Evolutionary conservation across 2,113 vertebrate genomes (phyloP), one percentile per base, ranked within the genome.

Genomic region (Dermatemys mawii): DNA sequence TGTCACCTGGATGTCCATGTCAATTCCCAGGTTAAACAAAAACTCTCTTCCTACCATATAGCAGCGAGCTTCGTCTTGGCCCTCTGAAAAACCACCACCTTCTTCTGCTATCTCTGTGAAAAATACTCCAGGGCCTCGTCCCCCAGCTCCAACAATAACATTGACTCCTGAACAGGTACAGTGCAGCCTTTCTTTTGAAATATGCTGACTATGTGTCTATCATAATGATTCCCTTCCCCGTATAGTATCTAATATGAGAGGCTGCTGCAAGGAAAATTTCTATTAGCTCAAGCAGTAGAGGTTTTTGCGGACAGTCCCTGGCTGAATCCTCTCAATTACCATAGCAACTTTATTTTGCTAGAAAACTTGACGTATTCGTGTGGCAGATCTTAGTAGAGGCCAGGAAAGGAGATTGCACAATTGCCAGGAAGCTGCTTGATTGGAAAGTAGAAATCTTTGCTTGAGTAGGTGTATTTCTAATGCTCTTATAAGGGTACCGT

Each of bases 161-260:
- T 4, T 98, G 95, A 97, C 97, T 51, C 89, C 98, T 1, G 98
- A 98, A 91, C 98, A 98, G 98, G 98, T 98, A 96, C 93, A 9
- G 27, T 76, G 0, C 27, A 26, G 50, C 22, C 53, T 78, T 54
- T 88, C 16, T 0, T 29, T 57, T 48, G 54, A 27, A 83, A 32
- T 14, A 35, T 32, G 4, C 19, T 50, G 3, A 8, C 44, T 3
- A 2, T 2, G 5, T 19, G 8, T 67, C 46, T 26, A 32, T 81
- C 41, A 17, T 53, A 80, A 44, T 1, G 3, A 12, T 38, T 51
- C 2, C 44, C 3, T 73, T 46, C 21, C 7, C 8, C 48, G 41
- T 3, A 2, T 2, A 76, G 78, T 49, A 54, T 26, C 27, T 35
- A 49, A 21, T 55, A 41, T 44, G 16, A 75, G 32, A 76, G 60